A percentile compares a stretch with the other conserved stretches of the same genome.
Evolutionary conservation across 2,888 invertebrate genomes (phyloP).

Genomic region (Perithous albicinctus): DNA sequence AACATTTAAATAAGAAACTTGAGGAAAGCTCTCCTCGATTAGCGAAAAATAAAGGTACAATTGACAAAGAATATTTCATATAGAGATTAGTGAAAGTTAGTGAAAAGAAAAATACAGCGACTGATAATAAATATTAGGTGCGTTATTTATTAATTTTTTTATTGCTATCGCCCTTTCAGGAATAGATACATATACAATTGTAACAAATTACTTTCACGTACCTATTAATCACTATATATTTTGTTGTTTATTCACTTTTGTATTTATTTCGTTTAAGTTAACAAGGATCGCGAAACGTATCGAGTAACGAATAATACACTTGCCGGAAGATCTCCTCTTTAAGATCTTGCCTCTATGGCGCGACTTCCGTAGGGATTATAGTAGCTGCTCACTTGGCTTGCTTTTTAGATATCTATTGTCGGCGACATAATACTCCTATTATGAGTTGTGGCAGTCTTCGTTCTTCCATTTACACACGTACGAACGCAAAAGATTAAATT

Average conservation of each 20-base stretch:
- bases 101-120: background rate
- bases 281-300: constrained; percentile 52
- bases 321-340: constrained; percentile 24
- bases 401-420: constrained; percentile 57
- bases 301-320: constrained; percentile 60
- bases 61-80: too few relatives aligned
- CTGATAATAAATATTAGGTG: constrained; percentile 20
- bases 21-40: too few relatives aligned
- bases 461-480: constrained; percentile 63
- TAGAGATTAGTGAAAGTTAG: too few relatives aligned
- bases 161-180: constrained; percentile 65
- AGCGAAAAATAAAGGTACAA: too few relatives aligned
- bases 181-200: constrained; percentile 69
- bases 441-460: constrained; percentile 70
- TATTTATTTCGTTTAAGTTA: constrained; percentile 43
- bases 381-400: constrained; percentile 23
- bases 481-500: constrained; percentile 48
- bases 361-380: constrained; percentile 32
- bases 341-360: constrained; percentile 33
- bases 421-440: constrained; percentile 63
- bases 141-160: constrained; percentile 62
- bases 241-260: constrained; percentile 25
- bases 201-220: constrained; percentile 71
- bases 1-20: too few relatives aligned
- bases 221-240: constrained; percentile 59